A percentile compares a stretch with the other conserved stretches of the same genome.
Evolutionary conservation across 2,113 vertebrate species (phyloP).

Genomic region (Notiomystis cincta): DNA sequence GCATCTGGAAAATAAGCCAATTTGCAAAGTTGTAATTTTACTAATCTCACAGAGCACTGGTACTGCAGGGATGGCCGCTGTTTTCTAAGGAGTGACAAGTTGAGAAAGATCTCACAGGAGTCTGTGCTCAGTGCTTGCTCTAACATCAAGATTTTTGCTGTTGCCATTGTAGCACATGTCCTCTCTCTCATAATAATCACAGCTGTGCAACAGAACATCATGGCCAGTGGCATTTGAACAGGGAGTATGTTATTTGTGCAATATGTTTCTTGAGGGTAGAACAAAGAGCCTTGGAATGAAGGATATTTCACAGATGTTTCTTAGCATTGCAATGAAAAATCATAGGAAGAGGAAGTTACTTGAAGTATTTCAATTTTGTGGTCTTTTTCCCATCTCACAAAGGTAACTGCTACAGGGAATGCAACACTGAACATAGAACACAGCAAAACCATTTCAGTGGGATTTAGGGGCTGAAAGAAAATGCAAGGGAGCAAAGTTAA

Average conservation of each 20-base stretch:
- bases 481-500: not conserved
- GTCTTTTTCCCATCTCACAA: not conserved
- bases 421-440: accelerated
- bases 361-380: not conserved
- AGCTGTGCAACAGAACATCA: not conserved
- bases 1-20: not conserved
- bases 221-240: not conserved
- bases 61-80: not conserved
- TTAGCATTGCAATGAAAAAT: not conserved
- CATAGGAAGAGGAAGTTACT: not conserved
- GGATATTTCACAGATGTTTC: not conserved
- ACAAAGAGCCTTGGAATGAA: not conserved
- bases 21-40: not conserved
- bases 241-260: not conserved
- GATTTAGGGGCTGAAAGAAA: not conserved
- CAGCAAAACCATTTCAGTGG: not conserved
- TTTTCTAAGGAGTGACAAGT: not conserved
- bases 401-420: not conserved
- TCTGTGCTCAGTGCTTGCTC: not conserved
- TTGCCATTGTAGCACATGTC: not conserved
- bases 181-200: not conserved
- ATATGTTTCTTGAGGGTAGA: not conserved
- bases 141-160: not conserved
- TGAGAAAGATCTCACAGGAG: not conserved
- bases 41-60: not conserved